phyloP scores from a whole-genome alignment of 2,888 invertebrate genomes.

The Euproctis similis region DNA sequence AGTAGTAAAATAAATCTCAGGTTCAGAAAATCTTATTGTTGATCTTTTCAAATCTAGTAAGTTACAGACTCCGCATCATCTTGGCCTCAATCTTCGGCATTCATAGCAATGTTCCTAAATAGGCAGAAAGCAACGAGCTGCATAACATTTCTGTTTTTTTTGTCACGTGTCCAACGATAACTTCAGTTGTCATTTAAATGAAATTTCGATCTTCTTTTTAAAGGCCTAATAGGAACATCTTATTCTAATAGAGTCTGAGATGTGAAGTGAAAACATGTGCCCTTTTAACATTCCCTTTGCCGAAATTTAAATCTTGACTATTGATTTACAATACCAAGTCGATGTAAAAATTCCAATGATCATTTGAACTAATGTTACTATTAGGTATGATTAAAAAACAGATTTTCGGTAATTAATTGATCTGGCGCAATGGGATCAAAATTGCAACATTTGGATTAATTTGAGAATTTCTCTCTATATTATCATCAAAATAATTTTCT shows the following conservation, averaged over 20 bases:
- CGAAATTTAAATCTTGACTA: constrained; percentile 1
- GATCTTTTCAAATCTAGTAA: no score
- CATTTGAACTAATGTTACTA: neutral
- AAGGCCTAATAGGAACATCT: neutral
- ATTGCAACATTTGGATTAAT: no score
- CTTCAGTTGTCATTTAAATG: constrained; percentile 8
- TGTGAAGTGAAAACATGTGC: neutral
- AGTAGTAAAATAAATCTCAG: no score
- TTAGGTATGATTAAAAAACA: no score
- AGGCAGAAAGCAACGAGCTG: constrained; percentile 9
- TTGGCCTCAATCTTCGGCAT: constrained; percentile 7
- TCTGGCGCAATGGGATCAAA: no score
- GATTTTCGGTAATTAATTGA: no score
- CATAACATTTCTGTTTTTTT: constrained; percentile 1
- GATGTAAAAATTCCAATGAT: neutral
- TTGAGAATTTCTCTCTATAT: no score
- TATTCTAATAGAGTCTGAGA: neutral
- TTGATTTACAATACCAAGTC: neutral
- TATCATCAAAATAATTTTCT: constrained; percentile 17
- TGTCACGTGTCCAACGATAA: constrained; percentile 9
- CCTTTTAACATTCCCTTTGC: no score
- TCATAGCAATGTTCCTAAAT: constrained; percentile 9
- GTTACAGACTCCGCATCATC: constrained; percentile 9
- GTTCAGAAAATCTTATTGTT: no score
- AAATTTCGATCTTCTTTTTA: neutral